phyloP scores from a whole-genome alignment of 2,888 invertebrate genomes.

The Trissonchulus sp. region DNA sequence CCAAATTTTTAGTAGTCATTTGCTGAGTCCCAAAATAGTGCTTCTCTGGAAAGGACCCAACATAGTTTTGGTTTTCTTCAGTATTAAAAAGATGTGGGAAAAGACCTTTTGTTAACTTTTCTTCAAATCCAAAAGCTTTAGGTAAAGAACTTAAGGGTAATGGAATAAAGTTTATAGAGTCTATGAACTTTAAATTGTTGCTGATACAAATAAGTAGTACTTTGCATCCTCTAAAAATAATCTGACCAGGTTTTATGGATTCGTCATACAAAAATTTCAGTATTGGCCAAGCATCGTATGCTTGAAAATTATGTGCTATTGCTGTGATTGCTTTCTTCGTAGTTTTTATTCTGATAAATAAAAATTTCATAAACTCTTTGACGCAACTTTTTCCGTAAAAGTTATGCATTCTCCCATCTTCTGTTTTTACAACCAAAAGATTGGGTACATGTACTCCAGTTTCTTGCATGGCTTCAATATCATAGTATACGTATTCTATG shows the following conservation, averaged over 20 bases:
- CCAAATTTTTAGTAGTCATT: neutral
- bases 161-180: neutral
- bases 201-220: neutral
- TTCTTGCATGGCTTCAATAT: conserved; percentile 20
- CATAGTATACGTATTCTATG: neutral
- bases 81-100: conserved; percentile 12
- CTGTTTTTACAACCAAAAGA: neutral
- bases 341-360: conserved; percentile 6
- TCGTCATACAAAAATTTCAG: neutral
- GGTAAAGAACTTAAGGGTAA: neutral
- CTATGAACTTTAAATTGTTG: neutral
- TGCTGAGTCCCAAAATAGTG: neutral
- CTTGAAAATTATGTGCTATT: conserved; percentile 4
- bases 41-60: neutral
- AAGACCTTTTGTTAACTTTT: neutral
- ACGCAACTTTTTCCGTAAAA: neutral
- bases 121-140: neutral
- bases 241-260: neutral
- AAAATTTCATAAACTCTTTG: conserved; percentile 7
- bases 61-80: neutral
- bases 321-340: neutral
- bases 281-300: conserved; percentile 7
- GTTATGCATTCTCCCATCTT: neutral
- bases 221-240: neutral
- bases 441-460: conserved; percentile 14